Conservation (phyloP, 2,113 vertebrate species). For the Propithecus coquereli region DNA sequence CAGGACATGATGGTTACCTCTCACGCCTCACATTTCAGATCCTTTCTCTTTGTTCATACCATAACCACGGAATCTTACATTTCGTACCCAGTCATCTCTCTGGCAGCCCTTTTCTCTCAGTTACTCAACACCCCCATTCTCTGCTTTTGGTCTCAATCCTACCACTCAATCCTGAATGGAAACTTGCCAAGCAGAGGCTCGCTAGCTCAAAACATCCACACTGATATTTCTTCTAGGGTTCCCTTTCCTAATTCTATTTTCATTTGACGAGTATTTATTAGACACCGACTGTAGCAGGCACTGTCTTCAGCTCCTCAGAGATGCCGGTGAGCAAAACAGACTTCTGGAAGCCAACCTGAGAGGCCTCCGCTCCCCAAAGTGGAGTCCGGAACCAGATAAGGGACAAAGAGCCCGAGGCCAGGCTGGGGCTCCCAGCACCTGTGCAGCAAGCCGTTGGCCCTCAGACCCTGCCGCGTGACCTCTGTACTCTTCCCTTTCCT, state of each 20-base stretch:
- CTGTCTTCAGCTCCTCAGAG: background rate
- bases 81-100: background rate
- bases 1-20: background rate
- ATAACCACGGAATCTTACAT: background rate
- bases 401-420: too few species aligned
- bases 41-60: slow-evolving; percentile 35
- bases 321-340: background rate
- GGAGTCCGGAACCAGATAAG: background rate
- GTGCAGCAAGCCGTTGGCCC: accelerated
- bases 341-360: background rate
- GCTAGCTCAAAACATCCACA: background rate
- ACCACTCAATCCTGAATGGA: background rate
- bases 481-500: background rate
- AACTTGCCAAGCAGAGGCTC: background rate
- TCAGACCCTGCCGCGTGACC: background rate
- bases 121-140: background rate
- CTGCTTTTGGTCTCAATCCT: background rate
- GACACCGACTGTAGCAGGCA: background rate
- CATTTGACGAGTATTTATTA: background rate
- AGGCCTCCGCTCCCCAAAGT: background rate
- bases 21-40: background rate
- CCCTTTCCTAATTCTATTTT: background rate
- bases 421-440: background rate
- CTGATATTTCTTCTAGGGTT: background rate
- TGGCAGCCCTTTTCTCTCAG: background rate